Conservation (phyloP, 2,888 invertebrate species). For the Chalcis sispes region DNA sequence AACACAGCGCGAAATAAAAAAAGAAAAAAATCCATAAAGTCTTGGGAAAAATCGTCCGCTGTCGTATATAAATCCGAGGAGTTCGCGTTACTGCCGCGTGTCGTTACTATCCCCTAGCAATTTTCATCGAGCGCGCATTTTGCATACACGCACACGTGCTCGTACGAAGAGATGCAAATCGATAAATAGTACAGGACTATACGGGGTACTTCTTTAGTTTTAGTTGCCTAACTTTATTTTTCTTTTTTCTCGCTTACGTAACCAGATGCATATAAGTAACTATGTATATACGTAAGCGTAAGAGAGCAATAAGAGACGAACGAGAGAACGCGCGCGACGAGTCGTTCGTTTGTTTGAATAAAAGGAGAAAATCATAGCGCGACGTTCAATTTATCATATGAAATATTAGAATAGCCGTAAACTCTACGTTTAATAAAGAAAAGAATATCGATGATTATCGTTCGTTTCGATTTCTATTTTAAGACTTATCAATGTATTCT, state of each 20-base stretch:
- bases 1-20: neutral
- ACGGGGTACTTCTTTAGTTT: constrained; percentile 19
- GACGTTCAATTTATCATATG: too few species aligned
- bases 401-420: too few species aligned
- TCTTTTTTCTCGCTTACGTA: neutral
- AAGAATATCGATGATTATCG: too few species aligned
- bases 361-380: too few species aligned
- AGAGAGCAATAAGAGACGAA: constrained; percentile 25
- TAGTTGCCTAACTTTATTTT: neutral
- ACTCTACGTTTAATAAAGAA: too few species aligned
- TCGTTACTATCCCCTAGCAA: neutral
- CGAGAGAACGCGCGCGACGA: neutral
- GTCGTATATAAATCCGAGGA: constrained; percentile 34
- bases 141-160: neutral
- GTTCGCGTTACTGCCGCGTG: neutral
- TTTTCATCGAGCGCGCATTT: neutral
- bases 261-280: neutral
- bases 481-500: too few species aligned
- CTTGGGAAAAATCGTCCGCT: constrained; percentile 1
- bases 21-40: constrained; percentile 18
- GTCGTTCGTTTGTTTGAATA: too few species aligned
- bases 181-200: constrained; percentile 34
- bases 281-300: neutral
- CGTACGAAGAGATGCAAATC: constrained; percentile 41
- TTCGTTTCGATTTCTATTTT: too few species aligned